phyloP scores from a whole-genome alignment of 2,888 invertebrate species.

The Oasisia sp. region DNA sequence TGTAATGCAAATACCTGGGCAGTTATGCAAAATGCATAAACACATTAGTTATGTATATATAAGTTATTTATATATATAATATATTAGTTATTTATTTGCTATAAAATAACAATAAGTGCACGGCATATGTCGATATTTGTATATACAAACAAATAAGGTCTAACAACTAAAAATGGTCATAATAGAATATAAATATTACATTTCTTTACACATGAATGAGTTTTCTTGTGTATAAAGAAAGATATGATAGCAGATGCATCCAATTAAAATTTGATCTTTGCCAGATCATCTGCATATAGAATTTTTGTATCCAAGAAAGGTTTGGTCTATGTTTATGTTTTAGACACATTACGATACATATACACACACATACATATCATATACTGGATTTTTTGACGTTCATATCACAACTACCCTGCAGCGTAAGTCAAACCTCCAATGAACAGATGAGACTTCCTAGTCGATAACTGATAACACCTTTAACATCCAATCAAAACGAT shows the following conservation, averaged over 20 bases:
- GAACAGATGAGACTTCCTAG: background rate
- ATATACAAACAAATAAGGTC: background rate
- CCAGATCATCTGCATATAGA: background rate
- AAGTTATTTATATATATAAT: background rate
- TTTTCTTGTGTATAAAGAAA: no score
- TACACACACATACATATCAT: slow-evolving; percentile 3
- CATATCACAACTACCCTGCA: background rate
- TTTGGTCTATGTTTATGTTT: background rate
- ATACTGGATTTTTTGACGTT: background rate
- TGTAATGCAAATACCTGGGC: background rate
- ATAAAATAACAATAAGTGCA: background rate
- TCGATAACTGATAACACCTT: background rate
- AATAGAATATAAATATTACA: background rate
- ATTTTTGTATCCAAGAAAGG: background rate
- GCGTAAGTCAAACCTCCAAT: background rate
- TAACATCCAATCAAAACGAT: background rate
- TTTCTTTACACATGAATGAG: background rate
- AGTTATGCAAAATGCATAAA: background rate
- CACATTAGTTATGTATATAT: background rate
- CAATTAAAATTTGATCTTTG: background rate
- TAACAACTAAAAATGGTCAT: background rate
- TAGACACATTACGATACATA: background rate
- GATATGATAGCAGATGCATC: background rate
- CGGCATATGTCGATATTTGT: background rate
- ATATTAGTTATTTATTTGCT: background rate